These are phyloP conservation scores for Luffia ferchaultella DNA, from an alignment of 2,888 invertebrate genomes.

Conservation along the genomic window DNA sequence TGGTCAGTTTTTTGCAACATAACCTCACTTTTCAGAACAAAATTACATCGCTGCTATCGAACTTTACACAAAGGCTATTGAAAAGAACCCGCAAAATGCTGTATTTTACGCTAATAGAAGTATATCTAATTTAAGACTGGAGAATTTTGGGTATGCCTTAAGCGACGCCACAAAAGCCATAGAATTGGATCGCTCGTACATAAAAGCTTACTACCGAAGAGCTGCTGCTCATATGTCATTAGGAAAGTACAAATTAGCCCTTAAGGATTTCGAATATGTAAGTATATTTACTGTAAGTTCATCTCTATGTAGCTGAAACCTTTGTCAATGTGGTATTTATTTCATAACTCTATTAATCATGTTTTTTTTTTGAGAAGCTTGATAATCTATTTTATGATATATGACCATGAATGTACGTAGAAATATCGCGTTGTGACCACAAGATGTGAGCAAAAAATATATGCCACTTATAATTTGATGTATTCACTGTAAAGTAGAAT, in stretches of 20 bases:
- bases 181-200: conserved; percentile 86
- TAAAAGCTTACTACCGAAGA: conserved; percentile 97
- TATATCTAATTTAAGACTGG: conserved; percentile 91
- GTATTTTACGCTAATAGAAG: conserved; percentile 95
- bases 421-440: too few relatives aligned
- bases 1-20: conserved; percentile 10
- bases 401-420: too few relatives aligned
- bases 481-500: too few relatives aligned
- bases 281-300: too few relatives aligned
- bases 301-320: too few relatives aligned
- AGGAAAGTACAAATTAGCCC: conserved; percentile 96
- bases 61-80: conserved; percentile 88
- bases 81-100: conserved; percentile 81
- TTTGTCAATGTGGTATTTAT: too few relatives aligned
- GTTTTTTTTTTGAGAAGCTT: too few relatives aligned
- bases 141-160: conserved; percentile 95
- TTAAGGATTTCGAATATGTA: conserved; percentile 96
- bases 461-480: too few relatives aligned
- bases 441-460: too few relatives aligned
- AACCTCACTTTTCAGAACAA: conserved; percentile 76
- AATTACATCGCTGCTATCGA: conserved; percentile 91
- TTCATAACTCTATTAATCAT: too few relatives aligned
- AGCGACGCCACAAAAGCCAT: conserved; percentile 92
- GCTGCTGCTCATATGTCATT: conserved; percentile 97
- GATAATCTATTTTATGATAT: too few relatives aligned